These are phyloP conservation scores for Styela clava DNA, from an alignment of 23 tunicate genomes.

Conservation along the genomic window DNA sequence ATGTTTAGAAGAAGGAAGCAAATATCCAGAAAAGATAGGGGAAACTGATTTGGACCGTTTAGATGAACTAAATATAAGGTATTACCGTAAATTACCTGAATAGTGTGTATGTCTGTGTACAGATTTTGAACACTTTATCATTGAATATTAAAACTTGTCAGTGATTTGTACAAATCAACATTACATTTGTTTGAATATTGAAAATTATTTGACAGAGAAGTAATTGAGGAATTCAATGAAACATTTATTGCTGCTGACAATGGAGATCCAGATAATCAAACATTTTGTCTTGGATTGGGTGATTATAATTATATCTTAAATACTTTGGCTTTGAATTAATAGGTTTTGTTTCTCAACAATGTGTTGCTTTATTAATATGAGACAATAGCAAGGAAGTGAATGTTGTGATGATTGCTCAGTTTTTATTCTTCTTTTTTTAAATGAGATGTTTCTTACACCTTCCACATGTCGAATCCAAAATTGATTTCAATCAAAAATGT, in stretches of 20 bases:
- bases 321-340: background rate
- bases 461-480: too few species aligned
- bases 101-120: background rate
- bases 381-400: too few species aligned
- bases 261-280: constrained; percentile 8
- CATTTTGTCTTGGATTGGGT: constrained; percentile 33
- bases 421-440: too few species aligned
- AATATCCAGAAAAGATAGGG: background rate
- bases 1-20: constrained; percentile 12
- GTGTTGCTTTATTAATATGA: too few species aligned
- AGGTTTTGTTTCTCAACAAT: too few species aligned
- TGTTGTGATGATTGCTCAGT: too few species aligned
- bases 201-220: background rate
- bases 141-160: too few species aligned
- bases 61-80: background rate
- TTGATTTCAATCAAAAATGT: too few species aligned
- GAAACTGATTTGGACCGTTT: background rate
- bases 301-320: background rate
- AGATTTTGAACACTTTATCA: too few species aligned
- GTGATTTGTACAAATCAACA: too few species aligned
- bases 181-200: too few species aligned
- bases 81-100: background rate
- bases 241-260: constrained; percentile 13
- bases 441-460: too few species aligned
- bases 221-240: background rate